A percentile compares a stretch with the other conserved stretches of the same genome.
Conservation (phyloP, 1,140 invertebrate species). For the Drosophila nigrodunni region DNA sequence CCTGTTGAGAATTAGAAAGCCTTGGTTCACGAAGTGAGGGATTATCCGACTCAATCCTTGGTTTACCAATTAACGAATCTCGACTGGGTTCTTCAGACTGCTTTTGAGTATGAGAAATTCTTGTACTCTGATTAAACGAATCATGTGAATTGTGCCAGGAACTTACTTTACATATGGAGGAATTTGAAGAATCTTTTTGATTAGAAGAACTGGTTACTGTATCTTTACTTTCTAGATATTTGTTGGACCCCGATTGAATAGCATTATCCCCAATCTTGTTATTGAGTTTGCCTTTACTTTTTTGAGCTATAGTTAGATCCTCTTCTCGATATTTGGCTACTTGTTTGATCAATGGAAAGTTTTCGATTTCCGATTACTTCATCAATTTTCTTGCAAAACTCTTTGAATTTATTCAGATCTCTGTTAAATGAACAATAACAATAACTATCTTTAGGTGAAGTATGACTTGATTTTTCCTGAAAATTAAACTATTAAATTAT, state of each 20-base stretch:
- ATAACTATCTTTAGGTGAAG: background rate
- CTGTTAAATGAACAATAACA: background rate
- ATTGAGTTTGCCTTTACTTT: background rate
- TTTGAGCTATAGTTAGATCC: background rate
- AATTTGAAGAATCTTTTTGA: too few species aligned
- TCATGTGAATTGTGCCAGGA: too few species aligned
- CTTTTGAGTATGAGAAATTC: too few species aligned
- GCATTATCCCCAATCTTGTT: background rate
- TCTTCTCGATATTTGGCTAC: background rate
- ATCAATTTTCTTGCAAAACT: background rate
- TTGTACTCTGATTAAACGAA: too few species aligned
- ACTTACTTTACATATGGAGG: too few species aligned
- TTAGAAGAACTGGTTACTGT: background rate
- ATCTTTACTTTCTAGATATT: background rate
- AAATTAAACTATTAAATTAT: background rate
- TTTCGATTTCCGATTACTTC: background rate
- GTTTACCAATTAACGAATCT: too few species aligned
- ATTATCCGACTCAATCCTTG: too few species aligned
- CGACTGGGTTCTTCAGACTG: too few species aligned
- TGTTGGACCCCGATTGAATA: background rate
- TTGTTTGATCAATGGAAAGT: background rate
- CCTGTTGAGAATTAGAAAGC: too few species aligned
- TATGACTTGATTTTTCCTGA: background rate
- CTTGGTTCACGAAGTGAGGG: too few species aligned
- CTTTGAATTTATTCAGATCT: background rate